phyloP scores from a whole-genome alignment of 2,113 vertebrate genomes.

The Nothoprocta perdicaria region DNA sequence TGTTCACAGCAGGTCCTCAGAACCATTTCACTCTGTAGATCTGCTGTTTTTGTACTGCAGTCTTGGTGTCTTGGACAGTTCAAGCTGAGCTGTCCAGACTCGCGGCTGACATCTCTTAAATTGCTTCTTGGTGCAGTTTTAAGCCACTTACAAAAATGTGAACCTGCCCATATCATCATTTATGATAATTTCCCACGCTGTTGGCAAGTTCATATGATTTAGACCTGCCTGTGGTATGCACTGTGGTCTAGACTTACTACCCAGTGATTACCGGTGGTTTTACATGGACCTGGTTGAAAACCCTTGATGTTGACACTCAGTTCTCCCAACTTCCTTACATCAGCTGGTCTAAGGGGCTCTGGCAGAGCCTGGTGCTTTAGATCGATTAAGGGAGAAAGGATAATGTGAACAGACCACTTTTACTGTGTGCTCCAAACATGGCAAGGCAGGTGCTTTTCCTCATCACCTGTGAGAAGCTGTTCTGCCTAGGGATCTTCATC shows the following conservation, averaged over 20 bases:
- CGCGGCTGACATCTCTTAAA: neutral
- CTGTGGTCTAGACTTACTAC: neutral
- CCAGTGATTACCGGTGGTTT: neutral
- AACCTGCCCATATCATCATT: neutral
- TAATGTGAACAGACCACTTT: neutral
- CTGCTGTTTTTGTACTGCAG: neutral
- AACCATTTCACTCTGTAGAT: accelerated
- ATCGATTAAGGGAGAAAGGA: neutral
- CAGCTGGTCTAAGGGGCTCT: neutral
- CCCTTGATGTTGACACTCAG: neutral
- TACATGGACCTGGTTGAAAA: neutral
- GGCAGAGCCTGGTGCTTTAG: neutral
- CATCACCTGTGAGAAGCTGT: neutral
- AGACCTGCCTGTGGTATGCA: neutral
- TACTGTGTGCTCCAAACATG: neutral
- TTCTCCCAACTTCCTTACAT: neutral
- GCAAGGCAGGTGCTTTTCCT: neutral
- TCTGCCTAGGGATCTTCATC: neutral
- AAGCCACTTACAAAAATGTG: neutral
- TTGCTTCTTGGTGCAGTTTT: neutral
- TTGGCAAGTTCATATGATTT: neutral
- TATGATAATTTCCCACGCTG: neutral
- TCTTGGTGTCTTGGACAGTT: neutral
- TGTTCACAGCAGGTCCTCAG: neutral
- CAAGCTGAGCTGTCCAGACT: neutral